phyloP scores from a whole-genome alignment of 1,140 invertebrate genomes.

The Portunus trituberculatus region DNA sequence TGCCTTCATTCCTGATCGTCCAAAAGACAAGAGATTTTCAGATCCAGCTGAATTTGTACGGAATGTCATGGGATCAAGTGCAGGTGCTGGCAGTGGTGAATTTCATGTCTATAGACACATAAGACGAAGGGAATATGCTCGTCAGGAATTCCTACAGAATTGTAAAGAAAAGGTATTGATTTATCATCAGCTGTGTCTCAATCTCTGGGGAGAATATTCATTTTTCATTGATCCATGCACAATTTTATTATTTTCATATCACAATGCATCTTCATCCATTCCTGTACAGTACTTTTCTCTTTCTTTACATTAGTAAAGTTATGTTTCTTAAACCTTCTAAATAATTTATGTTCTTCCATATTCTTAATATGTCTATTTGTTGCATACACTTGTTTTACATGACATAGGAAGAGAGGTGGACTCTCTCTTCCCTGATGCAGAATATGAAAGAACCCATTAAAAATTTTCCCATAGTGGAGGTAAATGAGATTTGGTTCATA shows the following conservation, averaged over 20 bases:
- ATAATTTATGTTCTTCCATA: too few species aligned
- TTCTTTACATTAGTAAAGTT: too few species aligned
- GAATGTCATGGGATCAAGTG: slow-evolving; percentile 98
- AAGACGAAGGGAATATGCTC: slow-evolving; percentile 94
- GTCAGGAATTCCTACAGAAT: slow-evolving; percentile 95
- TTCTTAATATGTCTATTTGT: too few species aligned
- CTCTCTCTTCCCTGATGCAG: too few species aligned
- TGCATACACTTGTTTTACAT: too few species aligned
- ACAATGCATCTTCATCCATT: too few species aligned
- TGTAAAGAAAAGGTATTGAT: slow-evolving; percentile 89
- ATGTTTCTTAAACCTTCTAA: too few species aligned
- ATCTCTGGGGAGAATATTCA: neutral
- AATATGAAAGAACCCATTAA: too few species aligned
- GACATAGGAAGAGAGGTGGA: too few species aligned
- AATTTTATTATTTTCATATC: neutral
- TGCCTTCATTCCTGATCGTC: slow-evolving; percentile 91
- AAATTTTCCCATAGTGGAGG: too few species aligned
- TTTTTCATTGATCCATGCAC: slow-evolving; percentile 57
- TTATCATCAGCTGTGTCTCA: neutral
- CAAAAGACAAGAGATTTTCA: slow-evolving; percentile 88
- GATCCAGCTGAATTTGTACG: slow-evolving; percentile 95
- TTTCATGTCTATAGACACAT: slow-evolving; percentile 99
- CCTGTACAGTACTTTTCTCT: too few species aligned
- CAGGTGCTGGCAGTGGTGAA: slow-evolving; percentile 98
- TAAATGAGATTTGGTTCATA: too few species aligned